A percentile compares a stretch with the other conserved stretches of the same genome.
phyloP scores from a whole-genome alignment of 2,888 invertebrate genomes.

The Onchidella celtica region DNA sequence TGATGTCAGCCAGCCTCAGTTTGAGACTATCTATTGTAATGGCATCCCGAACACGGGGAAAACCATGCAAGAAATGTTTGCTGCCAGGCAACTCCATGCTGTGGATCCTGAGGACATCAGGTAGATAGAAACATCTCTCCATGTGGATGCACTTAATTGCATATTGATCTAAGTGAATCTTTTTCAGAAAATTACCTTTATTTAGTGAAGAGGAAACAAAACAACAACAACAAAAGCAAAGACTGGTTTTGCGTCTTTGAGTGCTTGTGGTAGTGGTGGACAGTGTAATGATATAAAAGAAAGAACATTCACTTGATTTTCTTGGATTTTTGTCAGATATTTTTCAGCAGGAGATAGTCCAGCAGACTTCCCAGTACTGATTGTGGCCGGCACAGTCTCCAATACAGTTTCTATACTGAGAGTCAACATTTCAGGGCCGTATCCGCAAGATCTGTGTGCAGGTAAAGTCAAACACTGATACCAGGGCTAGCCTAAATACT shows the following conservation, averaged over 20 bases:
- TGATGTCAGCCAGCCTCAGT: constrained; percentile 55
- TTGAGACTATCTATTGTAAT: constrained; percentile 60
- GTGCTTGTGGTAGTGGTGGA: no score
- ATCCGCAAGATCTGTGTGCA: no score
- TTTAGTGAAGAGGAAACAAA: no score
- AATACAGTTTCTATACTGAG: not conserved
- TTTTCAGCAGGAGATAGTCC: not conserved
- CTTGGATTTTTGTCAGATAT: no score
- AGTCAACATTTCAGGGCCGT: no score
- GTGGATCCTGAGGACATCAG: constrained; percentile 65
- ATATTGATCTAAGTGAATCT: not conserved
- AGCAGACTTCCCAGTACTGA: not conserved
- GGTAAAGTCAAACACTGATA: no score
- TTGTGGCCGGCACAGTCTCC: not conserved
- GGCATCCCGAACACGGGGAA: constrained; percentile 33
- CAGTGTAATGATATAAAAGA: no score
- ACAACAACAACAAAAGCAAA: no score
- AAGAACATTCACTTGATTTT: no score
- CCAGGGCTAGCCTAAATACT: no score
- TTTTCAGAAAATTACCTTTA: not conserved
- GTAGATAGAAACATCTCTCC: constrained; percentile 41
- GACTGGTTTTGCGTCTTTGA: no score
- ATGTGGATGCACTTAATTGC: not conserved
- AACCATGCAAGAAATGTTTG: constrained; percentile 57
- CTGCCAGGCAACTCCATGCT: constrained; percentile 54